These are phyloP conservation scores for Calameuta filiformis DNA, from an alignment of 2,888 invertebrate species.

Conservation along the genomic window DNA sequence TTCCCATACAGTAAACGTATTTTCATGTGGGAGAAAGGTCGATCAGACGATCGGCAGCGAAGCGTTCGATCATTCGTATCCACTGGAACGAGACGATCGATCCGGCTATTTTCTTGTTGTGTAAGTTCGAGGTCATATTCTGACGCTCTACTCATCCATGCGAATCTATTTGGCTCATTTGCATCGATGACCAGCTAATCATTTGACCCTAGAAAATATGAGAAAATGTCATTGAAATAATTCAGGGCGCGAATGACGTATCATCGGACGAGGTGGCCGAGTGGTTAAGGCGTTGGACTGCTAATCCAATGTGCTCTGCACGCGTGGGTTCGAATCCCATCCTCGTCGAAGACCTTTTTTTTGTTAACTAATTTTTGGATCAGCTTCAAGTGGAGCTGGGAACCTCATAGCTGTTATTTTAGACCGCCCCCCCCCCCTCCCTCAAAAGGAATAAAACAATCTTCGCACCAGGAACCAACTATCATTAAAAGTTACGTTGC, in stretches of 20 bases:
- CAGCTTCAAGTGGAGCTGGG: not conserved
- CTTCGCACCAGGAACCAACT: not conserved
- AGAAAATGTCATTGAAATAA: not conserved
- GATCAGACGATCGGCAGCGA: not conserved
- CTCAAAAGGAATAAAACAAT: not conserved
- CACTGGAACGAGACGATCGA: slow-evolving; percentile 34
- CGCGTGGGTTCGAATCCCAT: slow-evolving; percentile 62
- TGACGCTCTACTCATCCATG: slow-evolving; percentile 7
- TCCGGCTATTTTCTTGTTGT: slow-evolving; percentile 27
- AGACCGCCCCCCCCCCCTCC: not conserved
- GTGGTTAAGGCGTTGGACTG: slow-evolving; percentile 68
- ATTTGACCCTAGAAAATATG: not conserved
- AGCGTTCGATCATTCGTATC: slow-evolving; percentile 31
- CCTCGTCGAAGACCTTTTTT: slow-evolving; percentile 32
- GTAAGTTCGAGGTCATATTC: slow-evolving; percentile 38
- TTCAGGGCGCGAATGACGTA: not conserved
- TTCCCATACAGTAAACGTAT: not conserved
- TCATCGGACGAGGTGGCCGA: slow-evolving; percentile 64
- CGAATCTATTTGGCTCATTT: not conserved
- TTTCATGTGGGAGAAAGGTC: not conserved
- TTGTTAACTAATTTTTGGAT: slow-evolving; percentile 13
- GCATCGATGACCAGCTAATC: not conserved
- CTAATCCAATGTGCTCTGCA: slow-evolving; percentile 68
- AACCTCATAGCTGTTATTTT: not conserved
- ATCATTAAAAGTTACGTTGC: not conserved